Conservation (phyloP, 2,797 vertebrate genomes). For the Platalea minor region DNA sequence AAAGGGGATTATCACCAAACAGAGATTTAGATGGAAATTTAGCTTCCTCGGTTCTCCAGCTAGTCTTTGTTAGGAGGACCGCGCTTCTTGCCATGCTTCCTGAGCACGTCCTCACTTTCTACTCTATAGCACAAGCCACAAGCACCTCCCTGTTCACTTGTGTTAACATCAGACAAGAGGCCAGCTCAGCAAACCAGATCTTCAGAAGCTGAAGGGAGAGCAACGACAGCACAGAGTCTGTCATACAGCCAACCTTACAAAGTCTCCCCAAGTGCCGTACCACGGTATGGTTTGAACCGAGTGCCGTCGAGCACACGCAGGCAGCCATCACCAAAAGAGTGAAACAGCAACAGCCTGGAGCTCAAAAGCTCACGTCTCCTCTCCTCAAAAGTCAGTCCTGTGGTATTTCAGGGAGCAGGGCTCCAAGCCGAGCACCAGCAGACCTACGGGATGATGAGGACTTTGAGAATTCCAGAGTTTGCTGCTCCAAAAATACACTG, state of each 20-base stretch:
- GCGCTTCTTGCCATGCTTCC: not conserved
- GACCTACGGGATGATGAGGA: not conserved
- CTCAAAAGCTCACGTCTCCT: not conserved
- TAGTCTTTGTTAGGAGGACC: not conserved
- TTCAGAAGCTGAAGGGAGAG: not conserved
- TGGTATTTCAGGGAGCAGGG: not conserved
- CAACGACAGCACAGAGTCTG: not conserved
- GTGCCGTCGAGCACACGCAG: not conserved
- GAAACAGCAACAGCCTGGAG: not conserved
- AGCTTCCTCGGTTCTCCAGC: not conserved
- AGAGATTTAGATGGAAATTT: not conserved
- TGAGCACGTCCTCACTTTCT: not conserved
- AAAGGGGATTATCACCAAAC: not conserved
- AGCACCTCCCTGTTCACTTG: not conserved
- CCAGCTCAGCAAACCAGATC: not conserved
- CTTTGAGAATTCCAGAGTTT: not conserved
- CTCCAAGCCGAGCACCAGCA: not conserved
- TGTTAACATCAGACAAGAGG: not conserved
- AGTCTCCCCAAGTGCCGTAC: not conserved
- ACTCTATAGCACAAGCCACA: not conserved
- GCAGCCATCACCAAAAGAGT: not conserved
- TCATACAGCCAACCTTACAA: not conserved
- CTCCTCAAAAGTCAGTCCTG: not conserved
- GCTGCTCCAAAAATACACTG: constrained; percentile 28
- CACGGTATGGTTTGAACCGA: fast-evolving